Conservation (phyloP, 2,113 vertebrate genomes). For the Falcunculus frontatus region DNA sequence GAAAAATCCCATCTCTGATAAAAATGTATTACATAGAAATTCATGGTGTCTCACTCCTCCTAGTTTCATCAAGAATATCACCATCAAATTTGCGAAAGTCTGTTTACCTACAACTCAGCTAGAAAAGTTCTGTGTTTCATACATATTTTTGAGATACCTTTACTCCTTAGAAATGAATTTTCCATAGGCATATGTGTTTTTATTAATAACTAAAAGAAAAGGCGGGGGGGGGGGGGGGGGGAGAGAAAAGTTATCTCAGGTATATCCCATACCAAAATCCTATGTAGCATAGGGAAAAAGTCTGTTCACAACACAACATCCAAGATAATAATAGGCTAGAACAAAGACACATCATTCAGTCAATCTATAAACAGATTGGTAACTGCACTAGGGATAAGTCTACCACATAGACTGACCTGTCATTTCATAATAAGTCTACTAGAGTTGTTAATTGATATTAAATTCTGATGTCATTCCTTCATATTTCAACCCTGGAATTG, state of each 20-base stretch:
- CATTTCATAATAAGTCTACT: background rate
- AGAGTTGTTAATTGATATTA: background rate
- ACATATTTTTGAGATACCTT: background rate
- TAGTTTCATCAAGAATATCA: background rate
- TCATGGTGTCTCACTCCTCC: fast-evolving
- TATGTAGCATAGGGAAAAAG: background rate
- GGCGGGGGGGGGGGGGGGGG: no score
- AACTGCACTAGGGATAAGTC: background rate
- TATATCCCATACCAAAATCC: background rate
- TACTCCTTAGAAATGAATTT: background rate
- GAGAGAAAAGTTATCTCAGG: background rate
- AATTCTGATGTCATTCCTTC: background rate
- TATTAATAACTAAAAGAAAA: background rate
- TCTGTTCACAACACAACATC: background rate
- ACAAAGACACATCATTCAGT: background rate
- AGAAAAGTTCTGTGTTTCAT: background rate
- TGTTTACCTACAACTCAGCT: background rate
- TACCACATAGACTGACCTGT: background rate
- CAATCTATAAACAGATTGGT: background rate
- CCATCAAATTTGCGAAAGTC: background rate
- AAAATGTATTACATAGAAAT: background rate
- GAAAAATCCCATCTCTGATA: background rate
- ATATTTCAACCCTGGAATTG: background rate
- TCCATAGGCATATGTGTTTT: background rate
- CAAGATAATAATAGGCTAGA: background rate